Percentiles rank a stretch among this genome's conserved stretches.
Conservation (phyloP, 2,113 vertebrate species). For the Rhombomys opimus region DNA sequence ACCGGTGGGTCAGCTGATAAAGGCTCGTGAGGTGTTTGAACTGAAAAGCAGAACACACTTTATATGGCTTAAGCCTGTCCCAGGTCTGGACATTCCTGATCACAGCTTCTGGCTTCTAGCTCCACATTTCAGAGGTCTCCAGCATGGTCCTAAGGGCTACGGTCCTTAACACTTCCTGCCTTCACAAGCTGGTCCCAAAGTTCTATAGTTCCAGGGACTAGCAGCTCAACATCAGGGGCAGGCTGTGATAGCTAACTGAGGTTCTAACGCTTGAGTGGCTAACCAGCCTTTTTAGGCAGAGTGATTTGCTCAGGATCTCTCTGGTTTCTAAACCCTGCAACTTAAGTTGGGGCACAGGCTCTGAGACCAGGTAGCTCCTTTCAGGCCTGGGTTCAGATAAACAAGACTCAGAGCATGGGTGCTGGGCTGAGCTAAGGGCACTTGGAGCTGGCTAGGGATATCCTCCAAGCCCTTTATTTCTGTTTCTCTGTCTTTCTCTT, state of each 20-base stretch:
- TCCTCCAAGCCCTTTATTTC: too few relatives aligned
- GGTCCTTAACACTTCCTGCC: slow-evolving; percentile 35
- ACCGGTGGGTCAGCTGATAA: background rate
- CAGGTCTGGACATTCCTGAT: slow-evolving; percentile 7
- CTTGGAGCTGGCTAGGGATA: background rate
- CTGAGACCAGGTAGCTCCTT: background rate
- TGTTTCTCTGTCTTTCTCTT: background rate
- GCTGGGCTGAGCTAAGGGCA: background rate
- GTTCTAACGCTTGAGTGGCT: background rate
- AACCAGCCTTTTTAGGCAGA: background rate
- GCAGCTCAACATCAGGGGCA: too few relatives aligned
- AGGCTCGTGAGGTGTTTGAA: background rate
- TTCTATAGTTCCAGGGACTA: background rate
- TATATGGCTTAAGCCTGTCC: background rate
- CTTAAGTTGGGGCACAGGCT: background rate
- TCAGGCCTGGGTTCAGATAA: background rate
- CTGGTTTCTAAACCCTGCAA: background rate
- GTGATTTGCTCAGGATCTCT: background rate
- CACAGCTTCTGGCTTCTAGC: background rate
- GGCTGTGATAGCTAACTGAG: background rate
- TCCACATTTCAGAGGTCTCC: background rate
- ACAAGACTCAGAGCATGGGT: background rate
- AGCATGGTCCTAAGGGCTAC: background rate
- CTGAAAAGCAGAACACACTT: background rate
- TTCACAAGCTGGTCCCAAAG: background rate